phyloP scores from a whole-genome alignment of 1,140 invertebrate species.

The Pemphigus obesinymphae region DNA sequence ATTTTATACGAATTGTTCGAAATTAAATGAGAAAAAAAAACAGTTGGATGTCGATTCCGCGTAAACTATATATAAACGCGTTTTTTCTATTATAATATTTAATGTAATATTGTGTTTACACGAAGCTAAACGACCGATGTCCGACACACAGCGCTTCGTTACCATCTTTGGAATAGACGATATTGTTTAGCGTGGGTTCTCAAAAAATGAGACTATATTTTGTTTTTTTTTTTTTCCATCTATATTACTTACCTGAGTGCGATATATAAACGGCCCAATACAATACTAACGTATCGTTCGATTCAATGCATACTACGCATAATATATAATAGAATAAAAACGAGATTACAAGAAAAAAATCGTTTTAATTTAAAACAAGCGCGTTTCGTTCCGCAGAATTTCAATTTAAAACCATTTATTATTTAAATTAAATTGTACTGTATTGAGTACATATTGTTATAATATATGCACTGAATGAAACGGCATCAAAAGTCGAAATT shows the following conservation, averaged over 20 bases:
- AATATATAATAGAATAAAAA: neutral
- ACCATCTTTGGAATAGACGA: conserved; percentile 14
- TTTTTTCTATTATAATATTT: conserved; percentile 4
- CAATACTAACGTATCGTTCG: neutral
- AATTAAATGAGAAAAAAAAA: conserved; percentile 28
- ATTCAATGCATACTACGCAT: neutral
- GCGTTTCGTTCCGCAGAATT: neutral
- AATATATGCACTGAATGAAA: no score
- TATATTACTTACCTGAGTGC: no score
- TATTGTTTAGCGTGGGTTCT: conserved; percentile 14
- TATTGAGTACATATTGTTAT: no score
- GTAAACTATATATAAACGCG: conserved; percentile 1
- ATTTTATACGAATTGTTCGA: neutral
- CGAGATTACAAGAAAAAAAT: neutral
- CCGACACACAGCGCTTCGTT: neutral
- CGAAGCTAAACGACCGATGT: neutral
- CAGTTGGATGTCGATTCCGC: conserved; percentile 10
- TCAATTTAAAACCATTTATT: neutral
- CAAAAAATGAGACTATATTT: conserved; percentile 7
- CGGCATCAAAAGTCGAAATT: no score
- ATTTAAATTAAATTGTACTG: neutral
- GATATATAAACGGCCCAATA: no score
- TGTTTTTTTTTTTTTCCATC: neutral
- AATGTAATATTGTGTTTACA: neutral
- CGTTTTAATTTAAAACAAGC: neutral